A percentile compares a stretch with the other conserved stretches of the same genome.
Evolutionary conservation across 2,797 vertebrate genomes (phyloP).

Genomic region (Tenualosa ilisha): DNA sequence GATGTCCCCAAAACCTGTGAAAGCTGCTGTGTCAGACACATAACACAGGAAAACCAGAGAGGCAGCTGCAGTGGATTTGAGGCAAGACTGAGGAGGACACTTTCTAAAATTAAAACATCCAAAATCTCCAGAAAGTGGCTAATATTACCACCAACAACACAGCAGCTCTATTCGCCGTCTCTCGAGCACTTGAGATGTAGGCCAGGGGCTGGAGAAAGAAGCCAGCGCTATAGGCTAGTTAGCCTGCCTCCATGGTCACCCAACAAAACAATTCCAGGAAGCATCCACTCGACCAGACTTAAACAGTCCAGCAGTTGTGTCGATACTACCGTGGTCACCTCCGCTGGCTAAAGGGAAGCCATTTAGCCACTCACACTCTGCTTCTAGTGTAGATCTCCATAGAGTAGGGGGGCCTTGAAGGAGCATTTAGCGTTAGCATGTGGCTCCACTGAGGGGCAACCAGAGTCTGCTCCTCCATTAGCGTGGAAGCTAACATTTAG

Average conservation of each 20-base stretch:
- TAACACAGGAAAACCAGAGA: background rate
- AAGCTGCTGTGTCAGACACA: too few species aligned
- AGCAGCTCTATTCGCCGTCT: background rate
- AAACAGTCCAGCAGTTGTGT: background rate
- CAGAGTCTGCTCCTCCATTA: conserved; percentile 56
- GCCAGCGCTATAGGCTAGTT: background rate
- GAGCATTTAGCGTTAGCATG: conserved; percentile 34
- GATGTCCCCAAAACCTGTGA: too few species aligned
- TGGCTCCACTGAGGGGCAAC: conserved; percentile 4
- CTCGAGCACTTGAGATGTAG: background rate
- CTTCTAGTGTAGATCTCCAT: background rate
- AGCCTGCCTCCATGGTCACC: background rate
- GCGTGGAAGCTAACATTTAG: background rate
- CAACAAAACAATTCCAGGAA: conserved; percentile 11
- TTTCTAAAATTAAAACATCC: conserved; percentile 7
- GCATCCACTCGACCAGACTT: background rate
- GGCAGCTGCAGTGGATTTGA: background rate
- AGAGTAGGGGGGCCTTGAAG: background rate
- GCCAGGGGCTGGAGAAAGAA: background rate
- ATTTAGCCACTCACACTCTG: background rate
- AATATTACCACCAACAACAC: background rate
- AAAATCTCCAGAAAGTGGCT: background rate
- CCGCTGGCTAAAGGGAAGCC: background rate
- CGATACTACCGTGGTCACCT: background rate
- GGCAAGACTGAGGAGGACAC: background rate